Conservation (phyloP, 2,888 invertebrate genomes). For the Amphimallon solstitiale region DNA sequence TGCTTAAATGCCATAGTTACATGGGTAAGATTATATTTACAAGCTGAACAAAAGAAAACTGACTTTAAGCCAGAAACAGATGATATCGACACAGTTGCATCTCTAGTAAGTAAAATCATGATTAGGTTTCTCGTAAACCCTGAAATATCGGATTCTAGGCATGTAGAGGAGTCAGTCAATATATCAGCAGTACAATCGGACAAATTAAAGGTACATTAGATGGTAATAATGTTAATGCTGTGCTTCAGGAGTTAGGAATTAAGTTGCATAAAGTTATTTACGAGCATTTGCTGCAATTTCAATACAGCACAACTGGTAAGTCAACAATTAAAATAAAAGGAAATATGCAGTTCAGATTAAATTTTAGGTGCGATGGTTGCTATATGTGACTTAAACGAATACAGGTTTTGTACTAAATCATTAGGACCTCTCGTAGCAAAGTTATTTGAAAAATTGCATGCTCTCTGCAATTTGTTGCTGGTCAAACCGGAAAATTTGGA, state of each 20-base stretch:
- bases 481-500: conserved; percentile 96
- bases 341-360: conserved; percentile 9
- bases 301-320: conserved; percentile 90
- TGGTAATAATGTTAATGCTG: conserved; percentile 89
- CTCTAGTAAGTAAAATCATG: conserved; percentile 71
- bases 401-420: conserved; percentile 86
- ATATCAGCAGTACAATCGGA: conserved; percentile 79
- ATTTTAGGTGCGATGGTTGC: conserved; percentile 92
- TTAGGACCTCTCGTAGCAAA: conserved; percentile 82
- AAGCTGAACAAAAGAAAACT: conserved; percentile 93
- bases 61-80: conserved; percentile 92
- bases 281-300: conserved; percentile 93
- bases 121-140: neutral
- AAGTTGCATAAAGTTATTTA: conserved; percentile 94
- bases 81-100: conserved; percentile 82
- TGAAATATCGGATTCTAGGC: conserved; percentile 68
- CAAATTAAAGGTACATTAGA: conserved; percentile 86
- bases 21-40: conserved; percentile 90
- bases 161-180: conserved; percentile 84
- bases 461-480: conserved; percentile 92
- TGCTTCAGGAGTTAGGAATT: conserved; percentile 89
- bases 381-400: conserved; percentile 98
- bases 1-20: conserved; percentile 88
- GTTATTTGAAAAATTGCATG: conserved; percentile 95
- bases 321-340: neutral